phyloP scores from a whole-genome alignment of 1,140 invertebrate species.

The Heliconius hermathena region DNA sequence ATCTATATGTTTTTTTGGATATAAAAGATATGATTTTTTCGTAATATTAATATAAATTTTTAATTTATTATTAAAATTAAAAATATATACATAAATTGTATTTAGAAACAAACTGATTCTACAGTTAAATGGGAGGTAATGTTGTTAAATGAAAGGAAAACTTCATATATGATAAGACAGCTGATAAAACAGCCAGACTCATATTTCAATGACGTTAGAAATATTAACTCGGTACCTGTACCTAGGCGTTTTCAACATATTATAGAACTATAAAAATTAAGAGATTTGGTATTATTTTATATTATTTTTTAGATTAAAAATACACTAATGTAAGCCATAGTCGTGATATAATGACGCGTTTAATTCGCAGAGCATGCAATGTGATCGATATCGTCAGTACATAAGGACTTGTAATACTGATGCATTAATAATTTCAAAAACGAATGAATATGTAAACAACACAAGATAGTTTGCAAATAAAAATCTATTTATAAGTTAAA shows the following conservation, averaged over 20 bases:
- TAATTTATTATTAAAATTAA: too few relatives aligned
- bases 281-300: too few relatives aligned
- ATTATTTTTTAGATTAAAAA: too few relatives aligned
- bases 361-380: slow-evolving; percentile 33
- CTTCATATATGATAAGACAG: background rate
- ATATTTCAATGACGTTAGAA: too few relatives aligned
- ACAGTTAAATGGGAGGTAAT: background rate
- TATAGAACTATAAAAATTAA: too few relatives aligned
- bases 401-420: slow-evolving; percentile 20
- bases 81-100: background rate
- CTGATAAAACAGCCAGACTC: too few relatives aligned
- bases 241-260: too few relatives aligned
- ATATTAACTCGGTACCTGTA: too few relatives aligned
- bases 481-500: background rate
- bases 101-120: background rate
- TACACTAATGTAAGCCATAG: background rate
- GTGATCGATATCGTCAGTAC: slow-evolving; percentile 34
- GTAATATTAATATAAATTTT: too few relatives aligned
- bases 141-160: background rate
- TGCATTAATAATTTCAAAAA: slow-evolving; percentile 24
- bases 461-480: background rate
- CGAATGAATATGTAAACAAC: slow-evolving; percentile 22
- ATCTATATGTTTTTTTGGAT: background rate
- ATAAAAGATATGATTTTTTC: too few relatives aligned
- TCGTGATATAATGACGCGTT: slow-evolving; percentile 20